Base-by-base conservation (phyloP, 2,113 vertebrate species). In the Hemibagrus wyckioides region DNA sequence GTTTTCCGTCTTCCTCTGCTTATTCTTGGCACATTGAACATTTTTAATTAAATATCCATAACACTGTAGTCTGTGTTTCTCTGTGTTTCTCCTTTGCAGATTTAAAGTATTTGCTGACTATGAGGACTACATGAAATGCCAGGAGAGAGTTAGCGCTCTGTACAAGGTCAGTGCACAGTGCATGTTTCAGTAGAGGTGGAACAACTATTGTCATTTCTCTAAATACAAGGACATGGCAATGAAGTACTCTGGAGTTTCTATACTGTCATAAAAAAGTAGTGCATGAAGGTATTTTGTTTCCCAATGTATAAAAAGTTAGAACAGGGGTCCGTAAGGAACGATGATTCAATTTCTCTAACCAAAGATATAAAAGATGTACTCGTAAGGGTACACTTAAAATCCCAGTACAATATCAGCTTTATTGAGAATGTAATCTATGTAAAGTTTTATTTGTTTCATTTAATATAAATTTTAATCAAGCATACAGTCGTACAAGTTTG, bases 81-180 rank as follows among this genome's bases (percentile, higher is more conserved):
- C 15, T 79, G 30, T 54, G 11, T 36, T 44, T 86, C 4, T 25
- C 14, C 44, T 83, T 84, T 90, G 56, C 92, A 98, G 97, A 90
- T 98, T 97, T 90, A 98, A 98, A 92, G 97, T 97, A 82, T 98
- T 98, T 90, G 97, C 97, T 59, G 97, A 98, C 92, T 98, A 96
- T 75, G 97, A 98, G 90, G 96, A 96, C 25, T 98, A 98, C 75
- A 95, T 98, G 9, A 96, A 96, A 92, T 95, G 96, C 92, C 97
- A 98, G 92, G 97, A 98, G 14, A 94, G 91, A 91, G 97, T 97
- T 92, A 97, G 95, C 14, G 93, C 92, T 61, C 92, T 98, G 59
- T 98, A 97, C 91, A 97, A 96, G 97, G 97, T 98, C 80, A 94
- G 93, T 89, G 84, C 33, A 71, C 33, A n/a, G 7, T 13, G 33